Evolutionary conservation across 2,888 invertebrate genomes (phyloP), one percentile per base, ranked within the genome.

Genomic region (Nephrotoma flavescens): DNA sequence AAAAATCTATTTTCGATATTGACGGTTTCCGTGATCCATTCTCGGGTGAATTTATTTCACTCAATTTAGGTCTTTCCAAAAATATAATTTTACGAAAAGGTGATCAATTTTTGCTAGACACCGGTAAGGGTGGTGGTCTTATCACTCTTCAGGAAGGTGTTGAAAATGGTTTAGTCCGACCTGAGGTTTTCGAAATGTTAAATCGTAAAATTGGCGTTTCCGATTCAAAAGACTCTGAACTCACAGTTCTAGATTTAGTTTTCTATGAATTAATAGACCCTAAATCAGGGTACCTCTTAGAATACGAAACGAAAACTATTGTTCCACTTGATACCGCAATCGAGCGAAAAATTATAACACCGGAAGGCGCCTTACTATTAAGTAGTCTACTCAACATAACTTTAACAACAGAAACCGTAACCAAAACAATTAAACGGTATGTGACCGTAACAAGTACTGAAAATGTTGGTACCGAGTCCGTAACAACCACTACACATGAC

Each of bases 1-100:
- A 96, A 90, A 96, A 96, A 91, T 96, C 97, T 1, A 96, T 98
- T 89, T 98, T 98, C 90, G 96, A 97, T 91, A 97, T 98, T 88
- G 97, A 97, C 89, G 98, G 96, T 87, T 96, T 98, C 90, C 96
- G 95, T 90, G 96, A 97, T 91, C 95, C 96, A 0, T 94, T 95
- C 89, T 95, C 95, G 86, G 95, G 94, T 52, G 96, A 96, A 90
- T 96, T 95, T 90, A 93, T 97, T 89, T 96, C 96, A 88, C 95
- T 97, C 89, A 97, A 97, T 91, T 93, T 94, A 87, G 97, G 97
- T 57, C 92, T 96, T 88, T 94, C 95, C 87, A 95, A 95, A 89
- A 96, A 96, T 88, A 93, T 96, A 90, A 93, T 98, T 85, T 95
- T 96, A 90, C 94, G 95, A 89, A 95, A 94, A 89, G 94, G 94